Evolutionary conservation across 2,888 invertebrate species (phyloP), one percentile per base, ranked within the genome.

Genomic region (Mylabris sibirica): DNA sequence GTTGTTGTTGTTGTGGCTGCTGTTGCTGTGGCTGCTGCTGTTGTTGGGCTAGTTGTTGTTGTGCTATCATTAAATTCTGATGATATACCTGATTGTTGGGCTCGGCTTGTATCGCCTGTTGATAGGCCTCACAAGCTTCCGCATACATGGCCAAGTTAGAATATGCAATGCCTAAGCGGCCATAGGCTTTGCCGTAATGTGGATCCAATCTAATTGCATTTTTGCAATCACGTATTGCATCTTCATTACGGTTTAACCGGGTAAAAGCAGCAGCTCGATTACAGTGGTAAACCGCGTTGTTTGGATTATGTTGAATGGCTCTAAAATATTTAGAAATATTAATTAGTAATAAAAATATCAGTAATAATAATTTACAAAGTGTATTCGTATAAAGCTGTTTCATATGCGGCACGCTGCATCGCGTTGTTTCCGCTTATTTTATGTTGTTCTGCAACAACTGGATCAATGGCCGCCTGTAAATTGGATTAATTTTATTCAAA

Each of bases 191-290:
- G 78, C 96, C 93, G 85, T 99, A 99, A 71, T 90, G 90, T 0
- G 96, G 93, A 84, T 99, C 97, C 76, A 98, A 90, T 38, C 90
- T 89, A 65, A 99, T 87, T 5, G 99, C 98, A 59, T 91, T 91
- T 77, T 93, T 91, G 83, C 98, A 98, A 85, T 99, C 99, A 64
- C 91, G 90, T 64, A 99, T 92, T 12, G 98, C 96, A 70, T 90
- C 88, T 67, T 91, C 89, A 80, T 96, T 93, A 79, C 94, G 91
- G 62, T 93, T 93, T 74, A 98, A 86, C 82, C 97, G 96, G 82
- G 94, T 97, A 83, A 94, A 93, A 0, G 98, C 97, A 1, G 99
- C 99, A 60, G 99, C 99, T 75, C 99, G 91, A 84, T 99, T 99
- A 84, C 98, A 98, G 84, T 95, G 99, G 86, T 94, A 99, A 35